Base-by-base conservation (phyloP, 1,140 invertebrate species). In the Chelonus insularis region DNA sequence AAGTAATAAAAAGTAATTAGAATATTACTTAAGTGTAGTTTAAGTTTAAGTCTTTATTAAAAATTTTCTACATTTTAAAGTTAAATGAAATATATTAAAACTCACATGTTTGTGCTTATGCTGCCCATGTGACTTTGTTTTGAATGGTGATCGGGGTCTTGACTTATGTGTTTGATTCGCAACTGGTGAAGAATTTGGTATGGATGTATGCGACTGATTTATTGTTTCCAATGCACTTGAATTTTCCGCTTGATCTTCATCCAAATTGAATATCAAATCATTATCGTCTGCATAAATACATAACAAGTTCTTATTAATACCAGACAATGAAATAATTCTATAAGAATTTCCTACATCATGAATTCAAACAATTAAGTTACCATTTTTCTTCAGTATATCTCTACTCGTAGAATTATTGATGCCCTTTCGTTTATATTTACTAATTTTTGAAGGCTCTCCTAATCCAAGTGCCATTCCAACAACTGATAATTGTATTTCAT, bases 401-500 rank as follows among this genome's bases (percentile, higher is more conserved):
- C 79, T 82, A 36, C 73, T 82, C 0, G 58, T 21, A 1, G 76
- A 77, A 55, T 71, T 70, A 21, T 61, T 60, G 7, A 77, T 62
- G 54, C 59, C 65, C 58, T 79, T 82, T 48, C 78, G 77, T 34
- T 77, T 78, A 48, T 59, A 66, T 66, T 75, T 83, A 67, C 72
- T 80, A 63, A 62, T 64, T 70, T 82, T 84, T 34, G 75, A 81
- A 21, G 78, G 82, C 69, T 89, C 88, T 7, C 83, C 86, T n/a
- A 90, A 70, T 1, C 89, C 88, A 43, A 91, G 78, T 11, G 88
- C 88, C 87, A 91, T 90, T 41, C 89, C 89, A 47, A 89, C 82
- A 9, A 91, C 85, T 50, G 89, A 87, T 37, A 97, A 81, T 77
- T 97, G 95, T 63, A 97, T 88, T 82, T 97, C 94, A 76, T 97